Percentiles rank a stretch among this genome's conserved stretches.
These are phyloP conservation scores for Myotis planiceps DNA, from an alignment of 2,797 vertebrate genomes.

Conservation along the genomic window DNA sequence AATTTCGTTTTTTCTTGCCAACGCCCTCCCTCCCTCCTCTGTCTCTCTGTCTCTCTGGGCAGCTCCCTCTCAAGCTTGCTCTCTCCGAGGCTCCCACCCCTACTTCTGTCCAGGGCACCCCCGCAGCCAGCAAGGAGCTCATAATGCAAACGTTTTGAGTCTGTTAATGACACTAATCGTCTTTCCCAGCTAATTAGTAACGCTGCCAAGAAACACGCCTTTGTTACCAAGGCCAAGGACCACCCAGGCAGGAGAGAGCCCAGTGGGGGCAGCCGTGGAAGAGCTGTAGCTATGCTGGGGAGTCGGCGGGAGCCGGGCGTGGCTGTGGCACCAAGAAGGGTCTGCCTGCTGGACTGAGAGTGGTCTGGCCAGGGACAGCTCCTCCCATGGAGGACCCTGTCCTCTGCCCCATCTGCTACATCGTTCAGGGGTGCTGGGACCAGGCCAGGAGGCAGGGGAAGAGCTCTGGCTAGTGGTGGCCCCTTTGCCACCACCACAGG, in stretches of 20 bases:
- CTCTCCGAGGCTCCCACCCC: not conserved
- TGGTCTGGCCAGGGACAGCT: not conserved
- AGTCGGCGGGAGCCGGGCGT: accelerated
- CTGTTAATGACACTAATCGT: constrained; percentile 70
- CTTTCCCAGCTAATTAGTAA: constrained; percentile 77
- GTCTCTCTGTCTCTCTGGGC: not conserved
- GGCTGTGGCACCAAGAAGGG: not conserved
- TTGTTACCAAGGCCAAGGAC: constrained; percentile 48
- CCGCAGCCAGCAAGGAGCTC: not conserved
- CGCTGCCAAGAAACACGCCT: constrained; percentile 72
- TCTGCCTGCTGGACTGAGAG: too few species aligned
- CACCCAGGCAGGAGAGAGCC: constrained; percentile 45
- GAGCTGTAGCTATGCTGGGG: not conserved
- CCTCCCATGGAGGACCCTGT: not conserved
- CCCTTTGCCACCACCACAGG: not conserved
- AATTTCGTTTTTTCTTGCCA: constrained; percentile 70
- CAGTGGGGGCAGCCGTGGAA: not conserved
- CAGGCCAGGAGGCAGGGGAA: not conserved
- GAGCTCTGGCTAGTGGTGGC: not conserved
- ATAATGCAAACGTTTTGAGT: constrained; percentile 62
- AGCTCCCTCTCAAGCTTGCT: not conserved
- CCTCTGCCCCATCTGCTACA: not conserved
- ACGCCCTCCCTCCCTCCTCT: not conserved
- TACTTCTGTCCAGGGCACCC: not conserved
- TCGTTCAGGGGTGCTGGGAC: not conserved